A percentile compares a stretch with the other conserved stretches of the same genome.
phyloP scores from a whole-genome alignment of 2,797 vertebrate genomes.

The Halcyon leucocephala region DNA sequence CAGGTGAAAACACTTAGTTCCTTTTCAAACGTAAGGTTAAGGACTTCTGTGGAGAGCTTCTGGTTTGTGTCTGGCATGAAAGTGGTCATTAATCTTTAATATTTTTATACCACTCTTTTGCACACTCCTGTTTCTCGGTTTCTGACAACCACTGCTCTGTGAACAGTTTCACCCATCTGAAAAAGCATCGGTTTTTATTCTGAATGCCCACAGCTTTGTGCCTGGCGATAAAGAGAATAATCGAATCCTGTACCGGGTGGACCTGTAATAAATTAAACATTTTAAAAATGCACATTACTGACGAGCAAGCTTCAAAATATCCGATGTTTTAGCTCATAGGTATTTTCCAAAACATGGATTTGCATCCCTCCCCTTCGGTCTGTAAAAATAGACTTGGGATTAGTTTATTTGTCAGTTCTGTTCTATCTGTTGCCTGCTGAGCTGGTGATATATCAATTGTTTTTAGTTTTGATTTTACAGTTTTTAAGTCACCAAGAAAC shows the following conservation, averaged over 20 bases:
- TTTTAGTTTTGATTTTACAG: neutral
- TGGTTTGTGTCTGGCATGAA: conserved; percentile 71
- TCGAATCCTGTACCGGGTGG: neutral
- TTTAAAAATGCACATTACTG: neutral
- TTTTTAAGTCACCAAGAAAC: neutral
- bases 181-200: neutral
- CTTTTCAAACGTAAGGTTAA: conserved; percentile 60
- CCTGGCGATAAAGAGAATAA: neutral
- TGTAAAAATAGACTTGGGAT: neutral
- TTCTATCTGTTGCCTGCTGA: neutral
- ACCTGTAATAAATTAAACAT: neutral
- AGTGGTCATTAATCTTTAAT: conserved; percentile 59
- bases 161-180: neutral
- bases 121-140: neutral
- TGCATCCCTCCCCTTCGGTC: neutral
- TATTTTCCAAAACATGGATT: neutral
- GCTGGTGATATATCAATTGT: neutral
- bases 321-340: rapidly evolving
- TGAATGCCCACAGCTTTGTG: neutral
- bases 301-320: neutral
- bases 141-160: conserved; percentile 12
- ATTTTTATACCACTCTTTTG: conserved; percentile 36
- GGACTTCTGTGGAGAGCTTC: conserved; percentile 60
- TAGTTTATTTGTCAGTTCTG: conserved; percentile 12
- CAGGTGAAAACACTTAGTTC: conserved; percentile 68